These are phyloP conservation scores for Genyomyrus donnyi DNA, from an alignment of 2,113 vertebrate genomes.

Conservation along the genomic window DNA sequence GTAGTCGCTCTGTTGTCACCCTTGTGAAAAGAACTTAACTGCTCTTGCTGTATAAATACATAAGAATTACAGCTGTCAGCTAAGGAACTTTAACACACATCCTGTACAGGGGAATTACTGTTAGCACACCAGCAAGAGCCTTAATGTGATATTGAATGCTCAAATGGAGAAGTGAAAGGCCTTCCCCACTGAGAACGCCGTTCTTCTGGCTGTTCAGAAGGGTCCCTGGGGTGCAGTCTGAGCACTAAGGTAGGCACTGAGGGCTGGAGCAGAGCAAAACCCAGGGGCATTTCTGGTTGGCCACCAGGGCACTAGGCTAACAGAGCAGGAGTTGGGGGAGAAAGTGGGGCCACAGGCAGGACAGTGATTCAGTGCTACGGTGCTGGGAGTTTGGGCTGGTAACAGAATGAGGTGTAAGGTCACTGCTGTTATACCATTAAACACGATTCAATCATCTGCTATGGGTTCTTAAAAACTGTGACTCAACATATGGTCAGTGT, in stretches of 20 bases:
- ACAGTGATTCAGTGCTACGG: neutral
- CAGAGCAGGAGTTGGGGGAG: neutral
- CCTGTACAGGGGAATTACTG: neutral
- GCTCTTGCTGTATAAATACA: neutral
- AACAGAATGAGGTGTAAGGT: neutral
- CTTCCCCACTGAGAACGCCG: neutral
- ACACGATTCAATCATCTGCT: neutral
- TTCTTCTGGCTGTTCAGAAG: neutral
- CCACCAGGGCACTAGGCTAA: neutral
- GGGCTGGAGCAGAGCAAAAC: neutral
- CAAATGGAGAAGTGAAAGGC: neutral
- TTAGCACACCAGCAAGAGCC: neutral
- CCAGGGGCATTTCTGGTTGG: neutral
- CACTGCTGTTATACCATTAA: neutral
- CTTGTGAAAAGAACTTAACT: neutral
- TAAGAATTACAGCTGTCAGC: neutral
- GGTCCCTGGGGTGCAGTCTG: neutral
- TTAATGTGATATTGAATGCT: neutral
- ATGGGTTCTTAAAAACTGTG: neutral
- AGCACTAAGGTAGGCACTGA: neutral
- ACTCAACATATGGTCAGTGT: neutral
- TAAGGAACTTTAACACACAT: neutral
- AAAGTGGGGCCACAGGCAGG: neutral
- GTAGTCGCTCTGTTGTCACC: neutral
- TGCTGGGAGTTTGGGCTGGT: neutral